These are phyloP conservation scores for Centropristis striata DNA, from an alignment of 2,113 vertebrate genomes.

Conservation along the genomic window DNA sequence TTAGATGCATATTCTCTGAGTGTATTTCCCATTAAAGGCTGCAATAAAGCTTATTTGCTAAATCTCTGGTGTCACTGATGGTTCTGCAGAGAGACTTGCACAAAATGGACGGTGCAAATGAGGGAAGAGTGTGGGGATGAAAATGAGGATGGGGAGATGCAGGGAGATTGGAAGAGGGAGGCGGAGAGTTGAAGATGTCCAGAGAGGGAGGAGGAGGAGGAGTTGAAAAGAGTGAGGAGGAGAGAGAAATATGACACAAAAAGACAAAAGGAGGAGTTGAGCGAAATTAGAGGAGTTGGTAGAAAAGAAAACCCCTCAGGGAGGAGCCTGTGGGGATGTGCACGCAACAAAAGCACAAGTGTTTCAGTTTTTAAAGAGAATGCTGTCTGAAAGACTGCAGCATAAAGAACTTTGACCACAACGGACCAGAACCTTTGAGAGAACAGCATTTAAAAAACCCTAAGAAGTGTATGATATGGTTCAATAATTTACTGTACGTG, in stretches of 20 bases:
- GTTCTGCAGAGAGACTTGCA: neutral
- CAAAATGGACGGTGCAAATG: neutral
- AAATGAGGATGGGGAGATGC: neutral
- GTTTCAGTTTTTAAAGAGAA: conserved; percentile 28
- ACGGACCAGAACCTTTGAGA: neutral
- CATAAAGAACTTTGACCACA: neutral
- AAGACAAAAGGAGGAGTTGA: conserved; percentile 28
- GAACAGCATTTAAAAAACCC: neutral
- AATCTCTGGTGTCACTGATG: neutral
- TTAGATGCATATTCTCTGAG: neutral
- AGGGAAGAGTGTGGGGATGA: neutral
- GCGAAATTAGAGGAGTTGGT: conserved; percentile 20
- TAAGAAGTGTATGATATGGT: neutral
- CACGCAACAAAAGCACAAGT: conserved; percentile 28
- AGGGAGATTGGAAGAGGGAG: neutral
- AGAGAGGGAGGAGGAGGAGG: conserved; percentile 16
- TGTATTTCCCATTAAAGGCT: conserved; percentile 12
- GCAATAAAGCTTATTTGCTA: neutral
- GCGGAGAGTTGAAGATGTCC: neutral
- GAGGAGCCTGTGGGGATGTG: conserved; percentile 39
- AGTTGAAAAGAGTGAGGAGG: neutral
- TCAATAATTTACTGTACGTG: neutral
- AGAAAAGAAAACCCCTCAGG: neutral
- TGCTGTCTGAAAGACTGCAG: conserved; percentile 11
- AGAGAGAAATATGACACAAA: neutral